These are phyloP conservation scores for Hylomyscus alleni DNA, from an alignment of 2,797 vertebrate species.

Conservation along the genomic window DNA sequence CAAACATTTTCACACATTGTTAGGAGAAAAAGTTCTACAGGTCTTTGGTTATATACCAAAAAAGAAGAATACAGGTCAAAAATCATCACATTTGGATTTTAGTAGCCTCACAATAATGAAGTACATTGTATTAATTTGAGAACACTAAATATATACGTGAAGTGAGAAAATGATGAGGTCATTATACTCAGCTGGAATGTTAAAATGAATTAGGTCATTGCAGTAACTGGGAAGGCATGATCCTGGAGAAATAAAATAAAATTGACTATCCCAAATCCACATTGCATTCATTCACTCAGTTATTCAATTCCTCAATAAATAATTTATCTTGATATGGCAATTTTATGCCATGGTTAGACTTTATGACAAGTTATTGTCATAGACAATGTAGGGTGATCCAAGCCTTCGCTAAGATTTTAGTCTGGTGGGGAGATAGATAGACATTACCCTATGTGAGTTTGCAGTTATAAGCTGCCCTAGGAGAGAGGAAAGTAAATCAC, in stretches of 20 bases:
- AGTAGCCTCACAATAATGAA: not conserved
- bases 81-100: not conserved
- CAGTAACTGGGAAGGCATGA: not conserved
- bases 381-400: not conserved
- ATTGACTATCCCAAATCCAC: not conserved
- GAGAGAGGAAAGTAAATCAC: too few species aligned
- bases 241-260: not conserved
- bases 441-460: not conserved
- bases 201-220: constrained; percentile 1
- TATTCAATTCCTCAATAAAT: not conserved
- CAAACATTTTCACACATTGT: constrained; percentile 20
- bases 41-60: not conserved
- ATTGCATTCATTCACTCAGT: not conserved
- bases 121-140: constrained; percentile 1
- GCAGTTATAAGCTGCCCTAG: not conserved
- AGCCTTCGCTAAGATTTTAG: not conserved
- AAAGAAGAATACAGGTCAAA: not conserved
- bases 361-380: not conserved
- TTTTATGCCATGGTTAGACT: not conserved
- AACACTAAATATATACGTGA: not conserved
- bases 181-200: constrained; percentile 8
- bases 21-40: not conserved
- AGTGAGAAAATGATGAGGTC: not conserved
- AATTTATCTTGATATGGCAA: not conserved
- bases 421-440: not conserved